phyloP scores from a whole-genome alignment of 2,113 vertebrate genomes.

The Anoura caudifer region DNA sequence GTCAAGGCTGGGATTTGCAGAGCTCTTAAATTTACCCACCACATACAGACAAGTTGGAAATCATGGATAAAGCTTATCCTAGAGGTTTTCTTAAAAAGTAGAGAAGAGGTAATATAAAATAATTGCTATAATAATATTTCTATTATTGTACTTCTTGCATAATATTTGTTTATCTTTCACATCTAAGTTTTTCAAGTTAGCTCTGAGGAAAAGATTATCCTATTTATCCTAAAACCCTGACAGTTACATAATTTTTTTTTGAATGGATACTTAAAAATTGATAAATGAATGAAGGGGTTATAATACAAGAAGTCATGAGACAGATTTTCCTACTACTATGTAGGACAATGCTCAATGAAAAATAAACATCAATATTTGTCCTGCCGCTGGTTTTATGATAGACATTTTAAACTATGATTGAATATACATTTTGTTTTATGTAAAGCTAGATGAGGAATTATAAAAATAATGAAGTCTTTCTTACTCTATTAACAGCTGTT shows the following conservation, averaged over 20 bases:
- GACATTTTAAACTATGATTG: not conserved
- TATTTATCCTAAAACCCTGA: not conserved
- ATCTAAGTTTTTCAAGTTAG: not conserved
- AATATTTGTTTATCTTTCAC: not conserved
- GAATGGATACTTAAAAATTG: not conserved
- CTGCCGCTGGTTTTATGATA: not conserved
- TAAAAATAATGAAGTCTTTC: conserved; percentile 28
- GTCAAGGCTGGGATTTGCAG: not conserved
- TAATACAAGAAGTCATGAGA: not conserved
- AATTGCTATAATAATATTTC: not conserved
- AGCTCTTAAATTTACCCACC: not conserved
- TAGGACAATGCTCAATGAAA: conserved; percentile 8
- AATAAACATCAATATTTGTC: not conserved
- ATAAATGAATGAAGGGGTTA: not conserved
- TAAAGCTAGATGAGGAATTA: conserved; percentile 19
- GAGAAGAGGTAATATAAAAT: not conserved
- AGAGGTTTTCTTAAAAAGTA: not conserved
- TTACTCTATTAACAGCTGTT: not conserved
- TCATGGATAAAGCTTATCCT: not conserved
- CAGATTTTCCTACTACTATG: not conserved
- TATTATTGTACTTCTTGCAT: not conserved
- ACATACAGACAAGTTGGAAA: not conserved
- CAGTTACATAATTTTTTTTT: not conserved
- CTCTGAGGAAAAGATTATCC: not conserved
- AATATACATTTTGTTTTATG: not conserved